phyloP scores from a whole-genome alignment of 2,797 vertebrate genomes.

The Sebastes elongatus region DNA sequence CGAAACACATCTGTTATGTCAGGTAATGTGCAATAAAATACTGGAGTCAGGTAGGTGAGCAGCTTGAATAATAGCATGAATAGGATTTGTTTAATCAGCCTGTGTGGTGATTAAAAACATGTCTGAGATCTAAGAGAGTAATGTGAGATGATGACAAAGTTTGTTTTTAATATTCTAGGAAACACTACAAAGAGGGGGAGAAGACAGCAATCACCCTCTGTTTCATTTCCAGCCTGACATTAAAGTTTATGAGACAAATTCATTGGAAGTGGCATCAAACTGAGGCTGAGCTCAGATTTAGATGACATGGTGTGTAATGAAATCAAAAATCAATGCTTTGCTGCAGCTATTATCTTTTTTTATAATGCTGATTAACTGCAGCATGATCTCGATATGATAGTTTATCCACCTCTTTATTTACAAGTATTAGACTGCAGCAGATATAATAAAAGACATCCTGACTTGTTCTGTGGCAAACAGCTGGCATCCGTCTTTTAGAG shows the following conservation, averaged over 20 bases:
- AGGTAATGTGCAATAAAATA: conserved; percentile 36
- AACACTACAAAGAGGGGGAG: conserved; percentile 20
- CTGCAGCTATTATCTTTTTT: conserved; percentile 26
- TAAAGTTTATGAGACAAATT: conserved; percentile 43
- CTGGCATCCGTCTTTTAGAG: conserved; percentile 18
- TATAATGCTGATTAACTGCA: conserved; percentile 36
- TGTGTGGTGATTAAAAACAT: conserved; percentile 25
- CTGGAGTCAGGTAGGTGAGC: conserved; percentile 3
- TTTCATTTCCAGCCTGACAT: conserved; percentile 12
- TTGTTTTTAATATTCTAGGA: conserved; percentile 10
- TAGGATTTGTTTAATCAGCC: conserved; percentile 30
- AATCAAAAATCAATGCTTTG: conserved; percentile 32
- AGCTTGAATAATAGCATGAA: conserved; percentile 3
- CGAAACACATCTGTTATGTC: conserved; percentile 39
- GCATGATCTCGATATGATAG: conserved; percentile 22
- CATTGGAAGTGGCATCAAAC: conserved; percentile 37
- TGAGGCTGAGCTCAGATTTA: conserved; percentile 41
- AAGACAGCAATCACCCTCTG: background rate
- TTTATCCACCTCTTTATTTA: conserved; percentile 46
- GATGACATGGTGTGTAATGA: conserved; percentile 42
- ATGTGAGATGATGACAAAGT: conserved; percentile 9
- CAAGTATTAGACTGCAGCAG: conserved; percentile 18
- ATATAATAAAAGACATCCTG: conserved; percentile 40
- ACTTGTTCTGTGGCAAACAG: conserved; percentile 20
- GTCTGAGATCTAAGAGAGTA: background rate